Percentiles rank a stretch among this genome's conserved stretches.
Evolutionary conservation across 2,888 invertebrate species (phyloP).

Genomic region (Hedychridium roseum): DNA sequence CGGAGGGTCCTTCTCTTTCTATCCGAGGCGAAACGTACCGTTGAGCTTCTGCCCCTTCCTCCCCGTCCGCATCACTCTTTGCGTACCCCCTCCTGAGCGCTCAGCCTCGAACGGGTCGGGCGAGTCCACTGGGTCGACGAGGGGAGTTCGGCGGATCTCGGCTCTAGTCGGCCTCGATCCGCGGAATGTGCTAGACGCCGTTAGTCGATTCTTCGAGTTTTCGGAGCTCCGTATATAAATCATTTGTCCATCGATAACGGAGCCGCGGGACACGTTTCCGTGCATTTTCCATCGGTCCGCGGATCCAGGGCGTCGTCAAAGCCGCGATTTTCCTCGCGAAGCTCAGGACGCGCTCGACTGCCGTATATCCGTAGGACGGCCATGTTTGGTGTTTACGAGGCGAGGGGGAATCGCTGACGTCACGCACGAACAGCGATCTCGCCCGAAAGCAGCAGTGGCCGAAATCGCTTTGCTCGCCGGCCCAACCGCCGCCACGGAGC

Average conservation of each 20-base stretch:
- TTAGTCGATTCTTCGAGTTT: slow-evolving; percentile 41
- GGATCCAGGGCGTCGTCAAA: slow-evolving; percentile 19
- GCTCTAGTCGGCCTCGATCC: slow-evolving; percentile 63
- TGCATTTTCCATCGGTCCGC: slow-evolving; percentile 15
- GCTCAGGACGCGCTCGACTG: slow-evolving; percentile 43
- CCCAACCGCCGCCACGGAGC: no score
- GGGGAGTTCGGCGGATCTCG: slow-evolving; percentile 58
- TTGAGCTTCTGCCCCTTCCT: slow-evolving; percentile 30
- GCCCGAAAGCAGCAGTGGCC: slow-evolving; percentile 43
- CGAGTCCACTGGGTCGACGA: slow-evolving; percentile 59
- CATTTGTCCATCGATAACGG: not conserved
- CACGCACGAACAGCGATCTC: slow-evolving; percentile 52
- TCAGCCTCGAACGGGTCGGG: slow-evolving; percentile 53
- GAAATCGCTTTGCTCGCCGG: slow-evolving; percentile 43
- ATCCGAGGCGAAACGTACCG: slow-evolving; percentile 39
- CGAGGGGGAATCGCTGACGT: slow-evolving; percentile 61
- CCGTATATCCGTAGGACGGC: slow-evolving; percentile 58
- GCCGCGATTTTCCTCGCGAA: slow-evolving; percentile 31
- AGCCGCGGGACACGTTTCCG: slow-evolving; percentile 2
- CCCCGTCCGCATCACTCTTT: slow-evolving; percentile 21
- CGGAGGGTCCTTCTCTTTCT: slow-evolving; percentile 24
- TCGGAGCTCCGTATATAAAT: slow-evolving; percentile 15
- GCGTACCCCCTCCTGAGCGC: slow-evolving; percentile 23
- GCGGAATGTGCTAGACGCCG: slow-evolving; percentile 58
- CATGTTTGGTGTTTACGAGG: slow-evolving; percentile 64